Conservation (phyloP, 1,140 invertebrate genomes). For the Hycleus phaleratus region DNA sequence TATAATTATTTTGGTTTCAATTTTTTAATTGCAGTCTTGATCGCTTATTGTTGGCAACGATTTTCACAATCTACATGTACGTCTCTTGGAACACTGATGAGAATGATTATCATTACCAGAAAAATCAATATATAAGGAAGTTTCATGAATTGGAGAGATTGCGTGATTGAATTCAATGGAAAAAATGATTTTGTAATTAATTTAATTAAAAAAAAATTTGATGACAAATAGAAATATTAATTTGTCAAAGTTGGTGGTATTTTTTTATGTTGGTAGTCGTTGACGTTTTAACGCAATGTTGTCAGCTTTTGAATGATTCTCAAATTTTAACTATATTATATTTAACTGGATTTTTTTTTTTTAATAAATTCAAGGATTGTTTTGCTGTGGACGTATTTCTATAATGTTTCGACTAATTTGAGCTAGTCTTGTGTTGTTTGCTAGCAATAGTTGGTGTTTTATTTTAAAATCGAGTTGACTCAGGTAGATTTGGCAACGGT, state of each 20-base stretch:
- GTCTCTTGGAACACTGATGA: slow-evolving; percentile 46
- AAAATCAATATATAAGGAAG: slow-evolving; percentile 33
- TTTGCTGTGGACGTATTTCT: no score
- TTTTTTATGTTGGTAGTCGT: no score
- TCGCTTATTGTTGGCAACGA: slow-evolving; percentile 41
- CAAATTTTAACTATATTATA: no score
- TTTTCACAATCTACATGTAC: slow-evolving; percentile 47
- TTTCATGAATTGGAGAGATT: slow-evolving; percentile 29
- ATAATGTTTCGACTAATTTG: no score
- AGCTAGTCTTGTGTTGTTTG: no score
- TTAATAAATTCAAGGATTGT: no score
- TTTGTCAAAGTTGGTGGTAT: not conserved
- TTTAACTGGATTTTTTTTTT: no score
- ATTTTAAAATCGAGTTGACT: no score
- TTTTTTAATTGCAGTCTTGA: slow-evolving; percentile 43
- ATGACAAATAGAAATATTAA: not conserved
- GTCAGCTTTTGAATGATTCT: no score
- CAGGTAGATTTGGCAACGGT: no score
- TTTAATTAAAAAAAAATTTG: not conserved
- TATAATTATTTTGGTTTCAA: slow-evolving; percentile 10
- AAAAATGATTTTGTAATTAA: not conserved
- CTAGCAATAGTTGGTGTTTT: no score
- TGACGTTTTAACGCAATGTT: no score
- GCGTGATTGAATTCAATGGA: not conserved
- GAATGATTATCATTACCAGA: slow-evolving; percentile 45